Conservation (phyloP, 2,797 vertebrate species). For the Sus cebifrons region DNA sequence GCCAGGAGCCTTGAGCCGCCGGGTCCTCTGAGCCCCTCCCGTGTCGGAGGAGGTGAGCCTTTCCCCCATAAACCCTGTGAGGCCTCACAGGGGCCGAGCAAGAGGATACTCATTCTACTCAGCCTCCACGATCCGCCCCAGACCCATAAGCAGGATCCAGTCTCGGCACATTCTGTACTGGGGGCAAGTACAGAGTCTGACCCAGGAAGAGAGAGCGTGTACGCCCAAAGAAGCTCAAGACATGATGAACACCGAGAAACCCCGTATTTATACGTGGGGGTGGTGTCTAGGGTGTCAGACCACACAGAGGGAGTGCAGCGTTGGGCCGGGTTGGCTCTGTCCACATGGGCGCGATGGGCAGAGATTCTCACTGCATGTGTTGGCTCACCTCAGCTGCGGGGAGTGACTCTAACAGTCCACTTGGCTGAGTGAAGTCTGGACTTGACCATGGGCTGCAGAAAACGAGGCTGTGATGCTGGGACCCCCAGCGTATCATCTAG, state of each 20-base stretch:
- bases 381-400: accelerated
- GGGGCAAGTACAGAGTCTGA: neutral
- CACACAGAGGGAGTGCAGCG: no score
- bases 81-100: neutral
- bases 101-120: no score
- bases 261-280: accelerated
- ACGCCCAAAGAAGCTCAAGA: accelerated
- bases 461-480: accelerated
- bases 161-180: neutral
- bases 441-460: accelerated
- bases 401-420: accelerated
- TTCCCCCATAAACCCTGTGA: no score
- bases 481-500: accelerated
- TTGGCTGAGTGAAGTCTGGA: neutral
- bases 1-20: neutral
- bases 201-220: neutral
- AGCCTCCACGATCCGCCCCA: accelerated
- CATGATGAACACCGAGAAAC: neutral
- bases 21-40: neutral
- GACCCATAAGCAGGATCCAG: neutral
- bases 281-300: accelerated
- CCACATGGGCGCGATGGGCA: neutral
- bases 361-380: accelerated
- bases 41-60: neutral
- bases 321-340: neutral